A percentile compares a stretch with the other conserved stretches of the same genome.
Conservation (phyloP, 1,140 invertebrate species). For the Brachionus asplanchnoidis region DNA sequence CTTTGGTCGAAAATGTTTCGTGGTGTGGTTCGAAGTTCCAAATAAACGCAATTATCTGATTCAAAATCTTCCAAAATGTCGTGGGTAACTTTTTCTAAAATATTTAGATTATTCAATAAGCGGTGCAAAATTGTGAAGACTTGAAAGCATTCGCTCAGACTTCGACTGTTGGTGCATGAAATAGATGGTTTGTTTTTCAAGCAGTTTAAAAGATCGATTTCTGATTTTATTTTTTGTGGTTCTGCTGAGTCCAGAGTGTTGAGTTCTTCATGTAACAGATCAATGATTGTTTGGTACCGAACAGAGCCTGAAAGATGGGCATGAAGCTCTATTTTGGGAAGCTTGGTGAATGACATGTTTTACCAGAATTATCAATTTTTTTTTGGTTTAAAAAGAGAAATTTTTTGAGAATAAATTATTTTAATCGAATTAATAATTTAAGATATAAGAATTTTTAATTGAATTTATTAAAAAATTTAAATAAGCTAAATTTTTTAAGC, state of each 20-base stretch:
- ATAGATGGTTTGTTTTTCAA: not conserved
- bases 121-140: slow-evolving; percentile 8
- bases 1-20: not conserved
- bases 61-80: slow-evolving; percentile 37
- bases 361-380: not conserved
- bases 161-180: slow-evolving; percentile 6
- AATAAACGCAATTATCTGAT: slow-evolving; percentile 9
- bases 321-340: slow-evolving; percentile 38
- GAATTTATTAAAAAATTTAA: not conserved
- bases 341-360: not conserved
- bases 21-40: slow-evolving; percentile 23
- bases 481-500: not conserved
- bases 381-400: not conserved
- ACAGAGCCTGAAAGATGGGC: slow-evolving; percentile 36
- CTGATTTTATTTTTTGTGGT: not conserved
- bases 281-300: not conserved
- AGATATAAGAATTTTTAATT: not conserved
- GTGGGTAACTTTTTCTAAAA: not conserved
- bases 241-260: not conserved
- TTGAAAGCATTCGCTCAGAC: slow-evolving; percentile 33
- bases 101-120: not conserved
- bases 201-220: not conserved
- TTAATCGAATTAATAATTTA: not conserved
- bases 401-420: not conserved
- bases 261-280: not conserved